Evolutionary conservation across 1,140 invertebrate genomes (phyloP).

Genomic region (Drosophila sulfurigaster): DNA sequence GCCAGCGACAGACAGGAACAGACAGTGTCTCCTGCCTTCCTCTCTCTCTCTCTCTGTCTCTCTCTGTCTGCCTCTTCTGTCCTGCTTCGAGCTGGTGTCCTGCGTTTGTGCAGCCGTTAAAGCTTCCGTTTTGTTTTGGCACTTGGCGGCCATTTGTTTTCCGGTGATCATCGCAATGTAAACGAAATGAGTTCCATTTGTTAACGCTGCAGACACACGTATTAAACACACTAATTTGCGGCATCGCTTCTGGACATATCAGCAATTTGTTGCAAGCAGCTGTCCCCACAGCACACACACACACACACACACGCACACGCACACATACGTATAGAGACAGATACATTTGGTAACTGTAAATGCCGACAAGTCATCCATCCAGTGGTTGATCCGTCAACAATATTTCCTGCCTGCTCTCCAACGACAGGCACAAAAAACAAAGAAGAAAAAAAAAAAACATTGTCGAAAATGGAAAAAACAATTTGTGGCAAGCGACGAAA

Average conservation of each 20-base stretch:
- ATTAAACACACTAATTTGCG: conserved; percentile 83
- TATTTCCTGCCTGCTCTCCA: conserved; percentile 44
- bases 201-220: conserved; percentile 69
- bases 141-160: conserved; percentile 70
- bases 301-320: conserved; percentile 10
- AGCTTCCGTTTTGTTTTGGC: conserved; percentile 23
- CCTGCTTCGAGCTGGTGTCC: conserved; percentile 20
- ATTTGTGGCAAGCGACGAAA: conserved; percentile 36
- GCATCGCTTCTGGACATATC: conserved; percentile 83
- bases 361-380: conserved; percentile 21
- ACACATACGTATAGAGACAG: conserved; percentile 1
- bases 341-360: conserved; percentile 30
- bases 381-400: conserved; percentile 54
- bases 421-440: conserved; percentile 65
- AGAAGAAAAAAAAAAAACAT: conserved; percentile 37
- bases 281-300: conserved; percentile 56
- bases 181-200: conserved; percentile 80
- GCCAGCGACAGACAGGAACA: background rate
- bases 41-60: background rate
- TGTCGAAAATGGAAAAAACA: conserved; percentile 39
- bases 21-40: background rate
- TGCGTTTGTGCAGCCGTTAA: conserved; percentile 8
- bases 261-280: conserved; percentile 76
- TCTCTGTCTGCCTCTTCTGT: background rate
- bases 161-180: conserved; percentile 77